Evolutionary conservation across 2,888 invertebrate genomes (phyloP).

Genomic region (Hypolimnas misippus): DNA sequence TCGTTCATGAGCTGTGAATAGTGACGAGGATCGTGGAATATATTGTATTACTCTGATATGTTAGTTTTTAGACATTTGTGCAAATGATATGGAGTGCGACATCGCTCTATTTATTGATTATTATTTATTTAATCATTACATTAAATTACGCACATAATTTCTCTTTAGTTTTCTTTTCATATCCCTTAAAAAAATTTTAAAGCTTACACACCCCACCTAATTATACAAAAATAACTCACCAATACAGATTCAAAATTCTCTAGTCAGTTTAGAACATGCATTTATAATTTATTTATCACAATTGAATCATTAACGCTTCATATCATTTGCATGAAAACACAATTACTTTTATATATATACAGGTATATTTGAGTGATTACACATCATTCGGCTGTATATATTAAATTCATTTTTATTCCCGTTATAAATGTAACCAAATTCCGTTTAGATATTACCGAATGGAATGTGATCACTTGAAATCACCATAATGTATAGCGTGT

Average conservation of each 20-base stretch:
- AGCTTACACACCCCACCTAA: background rate
- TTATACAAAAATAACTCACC: constrained; percentile 6
- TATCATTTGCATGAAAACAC: constrained; percentile 76
- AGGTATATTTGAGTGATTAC: constrained; percentile 44
- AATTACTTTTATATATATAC: constrained; percentile 53
- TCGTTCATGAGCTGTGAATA: constrained; percentile 68
- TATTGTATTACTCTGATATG: constrained; percentile 55
- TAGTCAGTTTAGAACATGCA: constrained; percentile 75
- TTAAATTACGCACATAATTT: constrained; percentile 7
- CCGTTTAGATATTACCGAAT: constrained; percentile 29
- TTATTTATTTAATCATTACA: constrained; percentile 30
- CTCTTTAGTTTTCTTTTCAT: background rate
- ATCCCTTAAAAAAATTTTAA: background rate
- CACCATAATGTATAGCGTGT: constrained; percentile 58
- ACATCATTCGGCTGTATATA: constrained; percentile 36
- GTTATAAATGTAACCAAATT: constrained; percentile 17
- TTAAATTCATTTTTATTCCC: constrained; percentile 14
- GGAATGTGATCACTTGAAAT: constrained; percentile 24
- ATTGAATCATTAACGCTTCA: constrained; percentile 46
- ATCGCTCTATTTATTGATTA: constrained; percentile 41
- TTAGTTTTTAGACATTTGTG: constrained; percentile 43
- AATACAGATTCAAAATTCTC: constrained; percentile 66
- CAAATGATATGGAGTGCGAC: constrained; percentile 39
- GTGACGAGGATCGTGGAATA: constrained; percentile 57
- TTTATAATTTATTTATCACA: constrained; percentile 76